Evolutionary conservation across 1,140 invertebrate genomes (phyloP), one percentile per base, ranked within the genome.

Genomic region (Plectus sambesii): DNA sequence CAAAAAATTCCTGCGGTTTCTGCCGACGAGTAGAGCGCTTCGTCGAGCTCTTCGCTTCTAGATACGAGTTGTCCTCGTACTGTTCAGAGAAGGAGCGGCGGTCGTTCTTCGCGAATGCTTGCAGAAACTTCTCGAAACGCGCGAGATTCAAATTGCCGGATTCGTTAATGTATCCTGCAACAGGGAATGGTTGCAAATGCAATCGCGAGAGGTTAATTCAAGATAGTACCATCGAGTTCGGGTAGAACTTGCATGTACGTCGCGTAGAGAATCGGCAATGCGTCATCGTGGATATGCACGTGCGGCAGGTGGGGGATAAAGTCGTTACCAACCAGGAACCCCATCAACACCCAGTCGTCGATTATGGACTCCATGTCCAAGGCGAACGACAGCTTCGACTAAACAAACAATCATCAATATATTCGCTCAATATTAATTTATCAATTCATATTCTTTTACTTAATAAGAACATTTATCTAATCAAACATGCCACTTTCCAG

Each of bases 311-410:
- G 93, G 9, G 93, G 93, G 56, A 99, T 70, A 71, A 99, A 99
- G 75, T 99, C 93, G 73, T 99, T 99, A 30, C 93, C 93, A 47
- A 97, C 92, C 74, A 99, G 97, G 74, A 99, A 98, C 72, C 92
- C 97, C 88, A 99, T 94, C 68, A 98, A 94, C 0, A 97, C 90
- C 90, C 92, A 98, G 73, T 98, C 93, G 72, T 98, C 93, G 39
- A 75, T 47, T 12, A 58, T 24, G 33, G 81, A 81, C 62, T 90
- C 87, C 49, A 92, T 73, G 68, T 88, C 79, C 70, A 80, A 88
- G 2, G 71, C 55, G 72, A 85, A 87, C 0, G 74, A 67, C 20
- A 86, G 61, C 25, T 78, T 75, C 39, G 60, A 48, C 69, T 72
- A 51, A 29, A 62, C n/a, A n/a, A n/a, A n/a, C n/a, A n/a, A n/a